Base-by-base conservation (phyloP, 2,888 invertebrate genomes). In the Nycteola revayana region DNA sequence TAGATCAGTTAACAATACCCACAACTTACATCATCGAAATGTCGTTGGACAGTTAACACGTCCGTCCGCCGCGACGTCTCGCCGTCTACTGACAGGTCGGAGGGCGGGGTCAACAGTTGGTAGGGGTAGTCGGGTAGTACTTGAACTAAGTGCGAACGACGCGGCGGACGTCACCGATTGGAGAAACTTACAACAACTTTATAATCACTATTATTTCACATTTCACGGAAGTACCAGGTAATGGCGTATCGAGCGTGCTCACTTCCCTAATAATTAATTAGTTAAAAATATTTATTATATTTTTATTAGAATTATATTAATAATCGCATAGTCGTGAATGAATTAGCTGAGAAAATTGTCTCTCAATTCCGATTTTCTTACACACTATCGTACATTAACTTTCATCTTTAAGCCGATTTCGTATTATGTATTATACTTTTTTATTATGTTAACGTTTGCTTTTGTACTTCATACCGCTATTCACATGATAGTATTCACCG, bases 341-440 rank as follows among this genome's bases (percentile, higher is more conserved):
- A 57, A 53, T 55, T 54, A 58, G 37, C 34, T 54, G 59, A 60
- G 58, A 50, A 53, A 59, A 53, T 42, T 51, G 48, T 61, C 57
- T 71, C 77, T 81, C 84, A 83, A 86, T 82, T 84, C 83, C 85
- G 46, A 68, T 56, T 73, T 58, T 54, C 83, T 80, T 82, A 84
- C 45, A 68, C 49, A 70, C 77, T 83, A 83, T 57, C 65, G 69
- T 75, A 70, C 65, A 62, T 68, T 58, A 67, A 70, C 62, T 68
- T 63, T 41, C 43, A 40, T 42, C 56, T 73, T 75, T 83, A 83
- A 80, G 79, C 80, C 82, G 78, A 81, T 75, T 44, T 73, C 71
- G 62, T 70, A 72, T 78, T 68, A n/a, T n/a, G n/a, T n/a, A 67
- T 56, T 66, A 53, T 53, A 50, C 28, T 32, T 40, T n/a, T 52